Conservation (phyloP, 2,797 vertebrate species). For the Euphonia xanthogaster region DNA sequence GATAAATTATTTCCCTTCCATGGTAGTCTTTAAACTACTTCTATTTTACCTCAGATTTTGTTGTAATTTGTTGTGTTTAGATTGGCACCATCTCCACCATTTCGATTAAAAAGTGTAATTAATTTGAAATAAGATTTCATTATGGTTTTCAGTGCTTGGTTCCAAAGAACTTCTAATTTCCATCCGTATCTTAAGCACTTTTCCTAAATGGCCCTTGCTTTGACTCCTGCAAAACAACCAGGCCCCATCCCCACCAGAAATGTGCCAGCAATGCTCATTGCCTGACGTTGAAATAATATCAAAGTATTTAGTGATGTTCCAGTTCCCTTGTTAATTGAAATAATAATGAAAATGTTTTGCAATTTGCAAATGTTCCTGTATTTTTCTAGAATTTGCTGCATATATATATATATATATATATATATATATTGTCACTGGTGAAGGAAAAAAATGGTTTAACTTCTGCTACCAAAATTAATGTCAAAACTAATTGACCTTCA, state of each 20-base stretch:
- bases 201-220: background rate
- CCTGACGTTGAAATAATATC: background rate
- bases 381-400: background rate
- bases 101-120: slow-evolving; percentile 26
- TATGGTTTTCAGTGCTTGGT: background rate
- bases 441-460: background rate
- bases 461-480: slow-evolving; percentile 11
- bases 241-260: background rate
- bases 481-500: slow-evolving; percentile 31
- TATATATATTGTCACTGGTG: background rate
- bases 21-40: background rate
- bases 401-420: no score
- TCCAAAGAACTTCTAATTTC: slow-evolving; percentile 19
- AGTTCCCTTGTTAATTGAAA: slow-evolving; percentile 1
- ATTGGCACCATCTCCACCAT: background rate
- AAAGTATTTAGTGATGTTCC: background rate
- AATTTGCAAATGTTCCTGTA: background rate
- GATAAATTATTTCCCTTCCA: background rate
- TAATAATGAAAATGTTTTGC: background rate
- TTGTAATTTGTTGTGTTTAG: background rate
- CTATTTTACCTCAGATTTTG: background rate
- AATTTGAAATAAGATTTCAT: slow-evolving; percentile 36
- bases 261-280: background rate
- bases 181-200: background rate
- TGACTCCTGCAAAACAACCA: background rate